Conservation (phyloP, 35 echinoderm and acorn worm species). For the Heliocidaris erythrogramma region DNA sequence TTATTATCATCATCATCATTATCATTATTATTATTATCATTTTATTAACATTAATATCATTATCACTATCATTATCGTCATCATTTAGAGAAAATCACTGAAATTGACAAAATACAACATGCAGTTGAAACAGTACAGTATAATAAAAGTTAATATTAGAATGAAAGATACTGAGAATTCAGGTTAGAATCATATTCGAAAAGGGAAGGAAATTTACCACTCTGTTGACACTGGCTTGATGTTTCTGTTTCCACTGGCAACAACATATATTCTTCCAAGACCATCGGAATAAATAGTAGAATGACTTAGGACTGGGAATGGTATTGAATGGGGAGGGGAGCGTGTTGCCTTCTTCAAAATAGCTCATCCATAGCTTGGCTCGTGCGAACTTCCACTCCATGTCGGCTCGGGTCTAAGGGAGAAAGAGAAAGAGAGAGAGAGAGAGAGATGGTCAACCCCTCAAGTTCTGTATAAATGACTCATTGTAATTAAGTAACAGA, state of each 20-base stretch:
- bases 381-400: conserved; percentile 98
- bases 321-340: conserved; percentile 90
- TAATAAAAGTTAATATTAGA: too few species aligned
- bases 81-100: too few species aligned
- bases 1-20: too few species aligned
- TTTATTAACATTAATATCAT: too few species aligned
- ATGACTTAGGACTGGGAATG: conserved; percentile 84
- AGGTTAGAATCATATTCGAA: too few species aligned
- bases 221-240: not conserved
- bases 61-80: too few species aligned
- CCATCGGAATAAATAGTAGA: conserved; percentile 71
- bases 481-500: not conserved
- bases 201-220: conserved; percentile 20
- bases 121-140: too few species aligned
- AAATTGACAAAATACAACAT: too few species aligned
- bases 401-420: not conserved
- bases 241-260: not conserved
- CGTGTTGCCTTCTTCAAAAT: conserved; percentile 93
- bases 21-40: too few species aligned
- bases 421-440: not conserved
- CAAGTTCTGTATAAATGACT: not conserved
- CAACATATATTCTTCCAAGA: conserved; percentile 36
- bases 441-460: not conserved
- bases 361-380: conserved; percentile 96
- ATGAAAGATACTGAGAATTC: too few species aligned